Evolutionary conservation across 2,113 vertebrate species (phyloP).

Genomic region (Ochotona princeps): DNA sequence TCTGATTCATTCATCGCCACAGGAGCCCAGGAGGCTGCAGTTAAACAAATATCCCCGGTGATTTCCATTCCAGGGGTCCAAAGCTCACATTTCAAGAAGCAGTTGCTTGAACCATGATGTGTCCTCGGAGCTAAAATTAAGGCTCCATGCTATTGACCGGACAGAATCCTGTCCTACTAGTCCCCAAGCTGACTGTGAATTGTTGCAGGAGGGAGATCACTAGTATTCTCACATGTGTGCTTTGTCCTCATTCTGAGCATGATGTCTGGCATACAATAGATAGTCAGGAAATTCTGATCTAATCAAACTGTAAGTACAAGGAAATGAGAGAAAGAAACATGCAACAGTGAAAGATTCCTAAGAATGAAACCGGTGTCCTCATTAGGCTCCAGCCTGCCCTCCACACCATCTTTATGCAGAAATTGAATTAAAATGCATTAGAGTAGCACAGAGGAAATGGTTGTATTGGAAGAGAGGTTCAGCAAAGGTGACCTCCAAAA

Average conservation of each 20-base stretch:
- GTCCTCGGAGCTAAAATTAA: neutral
- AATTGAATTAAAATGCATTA: neutral
- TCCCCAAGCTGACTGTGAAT: no score
- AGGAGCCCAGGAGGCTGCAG: conserved; percentile 40
- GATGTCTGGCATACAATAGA: neutral
- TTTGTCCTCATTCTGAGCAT: neutral
- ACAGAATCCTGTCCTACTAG: neutral
- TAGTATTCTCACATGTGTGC: neutral
- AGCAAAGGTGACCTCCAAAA: conserved; percentile 2
- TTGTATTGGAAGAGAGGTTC: conserved; percentile 21
- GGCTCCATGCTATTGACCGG: neutral
- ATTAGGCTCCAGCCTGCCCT: neutral
- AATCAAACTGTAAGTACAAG: neutral
- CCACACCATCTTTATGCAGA: neutral
- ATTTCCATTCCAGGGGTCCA: neutral
- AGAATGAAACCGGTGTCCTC: neutral
- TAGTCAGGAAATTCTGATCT: neutral
- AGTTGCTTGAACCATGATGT: neutral
- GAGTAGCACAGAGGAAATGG: neutral
- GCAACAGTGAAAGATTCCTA: neutral
- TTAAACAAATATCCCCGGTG: neutral
- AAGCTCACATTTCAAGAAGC: neutral
- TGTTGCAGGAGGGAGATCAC: fast-evolving
- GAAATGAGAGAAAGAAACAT: neutral
- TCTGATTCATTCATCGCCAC: conserved; percentile 55